Conservation (phyloP, 2,113 vertebrate genomes). For the Prunella fulvescens region DNA sequence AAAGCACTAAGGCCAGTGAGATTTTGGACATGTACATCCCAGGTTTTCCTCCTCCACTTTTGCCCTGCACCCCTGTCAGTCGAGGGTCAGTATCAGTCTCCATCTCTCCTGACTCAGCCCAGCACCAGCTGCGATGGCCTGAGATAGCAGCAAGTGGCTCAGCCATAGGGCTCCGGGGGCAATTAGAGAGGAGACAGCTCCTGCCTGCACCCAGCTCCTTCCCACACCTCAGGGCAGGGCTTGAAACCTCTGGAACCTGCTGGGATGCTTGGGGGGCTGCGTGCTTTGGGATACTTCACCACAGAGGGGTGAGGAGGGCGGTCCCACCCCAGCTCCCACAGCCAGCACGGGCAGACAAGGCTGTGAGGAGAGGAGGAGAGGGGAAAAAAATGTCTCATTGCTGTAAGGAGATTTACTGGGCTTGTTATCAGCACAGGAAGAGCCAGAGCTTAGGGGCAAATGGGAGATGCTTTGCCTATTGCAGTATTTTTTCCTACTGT, state of each 20-base stretch:
- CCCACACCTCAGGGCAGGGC: background rate
- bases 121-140: background rate
- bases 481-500: conserved; percentile 35
- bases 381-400: background rate
- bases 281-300: background rate
- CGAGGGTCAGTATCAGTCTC: background rate
- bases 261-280: background rate
- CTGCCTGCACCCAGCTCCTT: background rate
- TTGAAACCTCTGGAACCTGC: background rate
- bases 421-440: conserved; percentile 52
- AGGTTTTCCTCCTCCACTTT: background rate
- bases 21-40: background rate
- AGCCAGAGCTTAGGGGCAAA: conserved; percentile 47
- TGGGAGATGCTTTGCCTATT: conserved; percentile 34
- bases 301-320: background rate
- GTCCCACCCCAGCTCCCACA: background rate
- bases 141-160: background rate
- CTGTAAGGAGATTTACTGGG: background rate
- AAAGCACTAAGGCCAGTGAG: background rate
- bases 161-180: background rate
- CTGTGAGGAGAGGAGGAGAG: background rate
- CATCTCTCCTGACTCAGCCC: conserved; percentile 5
- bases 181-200: conserved; percentile 27
- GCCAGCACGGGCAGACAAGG: background rate
- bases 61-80: background rate